Percentiles rank a stretch among this genome's conserved stretches.
Conservation (phyloP, 2,797 vertebrate genomes). For the Pteropus rufus region DNA sequence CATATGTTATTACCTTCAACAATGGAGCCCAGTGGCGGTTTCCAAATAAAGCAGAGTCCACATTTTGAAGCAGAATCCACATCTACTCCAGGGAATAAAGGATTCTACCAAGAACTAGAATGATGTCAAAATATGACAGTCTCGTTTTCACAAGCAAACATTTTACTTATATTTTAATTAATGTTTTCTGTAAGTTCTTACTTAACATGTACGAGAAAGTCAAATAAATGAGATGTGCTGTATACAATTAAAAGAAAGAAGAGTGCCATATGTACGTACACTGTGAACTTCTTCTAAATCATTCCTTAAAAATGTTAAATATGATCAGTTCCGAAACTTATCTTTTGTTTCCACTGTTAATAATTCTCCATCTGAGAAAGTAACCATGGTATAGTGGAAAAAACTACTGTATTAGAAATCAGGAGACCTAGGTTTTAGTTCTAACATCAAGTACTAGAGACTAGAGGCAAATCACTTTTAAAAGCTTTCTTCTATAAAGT, state of each 20-base stretch:
- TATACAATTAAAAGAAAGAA: background rate
- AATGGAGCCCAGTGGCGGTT: rapidly evolving
- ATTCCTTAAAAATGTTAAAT: background rate
- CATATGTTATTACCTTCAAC: background rate
- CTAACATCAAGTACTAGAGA: background rate
- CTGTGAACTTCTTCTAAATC: background rate
- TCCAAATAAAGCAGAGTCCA: background rate
- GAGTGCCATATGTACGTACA: background rate
- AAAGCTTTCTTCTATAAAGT: background rate
- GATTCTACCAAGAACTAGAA: background rate
- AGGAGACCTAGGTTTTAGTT: background rate
- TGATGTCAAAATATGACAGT: background rate
- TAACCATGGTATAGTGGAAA: background rate
- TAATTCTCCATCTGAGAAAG: background rate
- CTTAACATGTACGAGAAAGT: background rate
- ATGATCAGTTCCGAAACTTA: background rate
- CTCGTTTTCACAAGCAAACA: background rate
- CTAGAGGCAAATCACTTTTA: background rate
- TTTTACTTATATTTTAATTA: background rate
- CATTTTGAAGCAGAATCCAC: background rate
- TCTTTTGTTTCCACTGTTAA: background rate
- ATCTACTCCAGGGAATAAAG: background rate
- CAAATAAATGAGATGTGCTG: background rate
- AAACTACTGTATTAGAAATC: background rate
- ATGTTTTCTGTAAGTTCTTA: background rate